phyloP scores from a whole-genome alignment of 1,140 invertebrate genomes.

The Bombus ignitus region DNA sequence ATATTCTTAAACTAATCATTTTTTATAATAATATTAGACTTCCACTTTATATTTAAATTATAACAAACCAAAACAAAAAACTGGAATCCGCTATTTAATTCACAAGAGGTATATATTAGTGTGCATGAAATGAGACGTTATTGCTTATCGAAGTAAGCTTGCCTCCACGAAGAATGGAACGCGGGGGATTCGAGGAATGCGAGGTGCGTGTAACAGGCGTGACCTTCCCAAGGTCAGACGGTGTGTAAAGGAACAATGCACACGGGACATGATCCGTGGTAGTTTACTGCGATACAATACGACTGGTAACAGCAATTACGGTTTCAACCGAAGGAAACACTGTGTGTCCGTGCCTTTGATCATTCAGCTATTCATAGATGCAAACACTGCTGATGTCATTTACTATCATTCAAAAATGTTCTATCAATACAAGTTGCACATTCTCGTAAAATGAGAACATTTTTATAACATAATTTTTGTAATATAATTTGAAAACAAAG shows the following conservation, averaged over 20 bases:
- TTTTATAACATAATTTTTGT: not conserved
- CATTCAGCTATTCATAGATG: not conserved
- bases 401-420: not conserved
- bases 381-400: not conserved
- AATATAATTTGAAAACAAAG: not conserved
- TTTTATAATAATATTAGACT: not conserved
- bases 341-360: not conserved
- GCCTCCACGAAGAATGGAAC: slow-evolving; percentile 48
- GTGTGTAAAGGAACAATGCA: slow-evolving; percentile 73
- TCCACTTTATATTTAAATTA: not conserved
- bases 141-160: slow-evolving; percentile 36
- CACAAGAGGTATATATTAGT: not conserved
- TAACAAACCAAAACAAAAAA: not conserved
- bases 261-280: slow-evolving; percentile 32
- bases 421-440: not conserved
- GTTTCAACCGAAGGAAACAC: slow-evolving; percentile 4
- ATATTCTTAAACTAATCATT: not conserved
- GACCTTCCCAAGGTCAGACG: slow-evolving; percentile 78
- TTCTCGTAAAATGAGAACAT: not conserved
- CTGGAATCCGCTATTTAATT: not conserved
- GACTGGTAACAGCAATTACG: slow-evolving; percentile 36
- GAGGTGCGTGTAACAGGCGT: slow-evolving; percentile 68
- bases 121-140: slow-evolving; percentile 11
- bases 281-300: slow-evolving; percentile 35
- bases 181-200: slow-evolving; percentile 55